Evolutionary conservation across 2,113 vertebrate species (phyloP).

Genomic region (Melanerpes aurifrons): DNA sequence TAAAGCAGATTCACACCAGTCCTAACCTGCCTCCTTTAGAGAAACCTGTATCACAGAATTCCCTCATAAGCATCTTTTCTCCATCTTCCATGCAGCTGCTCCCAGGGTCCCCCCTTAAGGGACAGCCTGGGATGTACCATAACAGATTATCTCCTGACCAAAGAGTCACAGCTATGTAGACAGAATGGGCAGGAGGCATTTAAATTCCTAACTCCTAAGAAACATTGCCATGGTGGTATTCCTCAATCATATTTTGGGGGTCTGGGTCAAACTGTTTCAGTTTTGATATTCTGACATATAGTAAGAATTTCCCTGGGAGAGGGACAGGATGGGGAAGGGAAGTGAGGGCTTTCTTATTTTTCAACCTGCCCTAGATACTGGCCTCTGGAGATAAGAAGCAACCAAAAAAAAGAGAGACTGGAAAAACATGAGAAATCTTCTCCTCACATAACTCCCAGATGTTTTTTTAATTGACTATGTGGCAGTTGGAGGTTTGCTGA

Average conservation of each 20-base stretch:
- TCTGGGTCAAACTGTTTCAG: neutral
- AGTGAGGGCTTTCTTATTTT: neutral
- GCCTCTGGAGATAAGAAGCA: neutral
- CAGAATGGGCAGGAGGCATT: neutral
- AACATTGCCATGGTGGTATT: neutral
- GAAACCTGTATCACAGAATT: neutral
- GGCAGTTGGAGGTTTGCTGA: neutral
- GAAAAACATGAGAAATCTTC: neutral
- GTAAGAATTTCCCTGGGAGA: neutral
- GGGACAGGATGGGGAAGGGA: neutral
- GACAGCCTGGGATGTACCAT: neutral
- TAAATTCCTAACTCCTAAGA: neutral
- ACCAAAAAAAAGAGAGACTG: neutral
- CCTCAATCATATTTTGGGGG: neutral
- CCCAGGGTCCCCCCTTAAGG: neutral
- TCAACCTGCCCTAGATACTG: neutral
- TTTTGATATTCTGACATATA: neutral
- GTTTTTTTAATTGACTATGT: neutral
- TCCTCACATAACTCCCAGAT: neutral
- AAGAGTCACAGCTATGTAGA: neutral
- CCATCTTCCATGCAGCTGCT: neutral
- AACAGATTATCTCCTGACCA: neutral
- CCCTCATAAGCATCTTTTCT: neutral
- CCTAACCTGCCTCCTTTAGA: neutral
- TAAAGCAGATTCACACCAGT: neutral